Base-by-base conservation (phyloP, 2,113 vertebrate species). In the Xerus inauris region DNA sequence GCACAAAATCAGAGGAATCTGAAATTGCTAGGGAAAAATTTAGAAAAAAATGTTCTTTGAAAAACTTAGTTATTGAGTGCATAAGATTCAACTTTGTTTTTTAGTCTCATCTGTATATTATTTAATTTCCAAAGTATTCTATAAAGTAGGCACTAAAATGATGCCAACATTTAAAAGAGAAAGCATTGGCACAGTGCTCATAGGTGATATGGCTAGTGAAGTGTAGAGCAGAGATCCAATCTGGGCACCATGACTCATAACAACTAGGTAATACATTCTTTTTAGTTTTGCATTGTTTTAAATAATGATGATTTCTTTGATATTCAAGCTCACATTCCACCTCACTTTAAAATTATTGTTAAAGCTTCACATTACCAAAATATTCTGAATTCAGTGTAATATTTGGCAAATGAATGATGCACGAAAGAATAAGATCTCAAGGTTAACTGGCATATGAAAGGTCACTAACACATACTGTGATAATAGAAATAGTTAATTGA, bases 1-100 rank as follows among this genome's bases (percentile, higher is more conserved):
- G 42, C 38, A 85, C 77, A 96, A 59, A 97, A 95, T 94, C 40
- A 73, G 54, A 79, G 24, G 87, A 98, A 93, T 40, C 9, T 85
- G 71, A 85, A 96, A 91, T 85, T 22, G 54, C 94, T 96, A 92
- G 84, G 92, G 49, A 71, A 84, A 97, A 80, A 51, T 77, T 64
- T 2, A 73, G 47, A 8, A n/a, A 45, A 87, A 35, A 8, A 67
- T 0, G 0, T 71, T 85, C 35, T 45, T 76, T 47, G 5, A 65
- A 57, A 75, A 77, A 59, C 0, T 11, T 16, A n/a, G 71, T 94
- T 87, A 82, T 95, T 97, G 88, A 93, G 73, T 72, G 91, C 77
- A 13, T 30, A 69, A 28, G 5, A 45, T 4, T 67, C 6, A 14
- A n/a, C 13, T 97, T 88, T 87, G 38, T n/a, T 10, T 42, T 97